A percentile compares a stretch with the other conserved stretches of the same genome.
Evolutionary conservation across 2,888 invertebrate genomes (phyloP).

Genomic region (Drosophila niveifrons): DNA sequence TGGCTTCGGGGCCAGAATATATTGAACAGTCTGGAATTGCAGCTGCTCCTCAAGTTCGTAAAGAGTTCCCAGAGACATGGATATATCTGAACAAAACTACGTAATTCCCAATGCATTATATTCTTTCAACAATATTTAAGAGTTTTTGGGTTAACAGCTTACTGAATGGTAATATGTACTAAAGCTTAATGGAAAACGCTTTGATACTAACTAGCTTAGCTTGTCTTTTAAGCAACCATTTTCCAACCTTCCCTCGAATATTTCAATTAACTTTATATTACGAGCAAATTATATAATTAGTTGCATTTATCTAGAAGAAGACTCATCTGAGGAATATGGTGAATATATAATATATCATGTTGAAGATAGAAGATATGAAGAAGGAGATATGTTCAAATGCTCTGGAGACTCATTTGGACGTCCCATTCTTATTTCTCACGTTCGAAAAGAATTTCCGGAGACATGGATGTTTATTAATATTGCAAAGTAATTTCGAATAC

Average conservation of each 20-base stretch:
- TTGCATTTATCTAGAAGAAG: neutral
- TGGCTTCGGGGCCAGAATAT: slow-evolving; percentile 1
- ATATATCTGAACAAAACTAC: slow-evolving; percentile 11
- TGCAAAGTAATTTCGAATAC: too few relatives aligned
- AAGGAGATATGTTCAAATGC: neutral
- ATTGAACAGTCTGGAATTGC: neutral
- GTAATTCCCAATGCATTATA: slow-evolving; percentile 6
- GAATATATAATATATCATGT: too few relatives aligned
- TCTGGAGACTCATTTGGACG: neutral
- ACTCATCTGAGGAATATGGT: neutral
- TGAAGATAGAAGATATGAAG: too few relatives aligned
- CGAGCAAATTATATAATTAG: neutral
- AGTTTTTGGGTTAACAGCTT: neutral
- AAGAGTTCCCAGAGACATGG: slow-evolving; percentile 45
- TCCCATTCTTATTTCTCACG: neutral
- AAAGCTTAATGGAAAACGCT: neutral
- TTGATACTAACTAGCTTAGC: neutral
- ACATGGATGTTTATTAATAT: too few relatives aligned
- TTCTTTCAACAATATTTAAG: neutral
- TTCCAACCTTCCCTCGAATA: neutral
- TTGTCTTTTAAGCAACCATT: neutral
- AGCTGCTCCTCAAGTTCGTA: slow-evolving; percentile 18
- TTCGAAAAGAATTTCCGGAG: neutral
- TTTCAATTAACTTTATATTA: neutral
- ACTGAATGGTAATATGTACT: neutral